Evolutionary conservation across 2,113 vertebrate species (phyloP), one percentile per base, ranked within the genome.

Genomic region (Hepsetus odoe): DNA sequence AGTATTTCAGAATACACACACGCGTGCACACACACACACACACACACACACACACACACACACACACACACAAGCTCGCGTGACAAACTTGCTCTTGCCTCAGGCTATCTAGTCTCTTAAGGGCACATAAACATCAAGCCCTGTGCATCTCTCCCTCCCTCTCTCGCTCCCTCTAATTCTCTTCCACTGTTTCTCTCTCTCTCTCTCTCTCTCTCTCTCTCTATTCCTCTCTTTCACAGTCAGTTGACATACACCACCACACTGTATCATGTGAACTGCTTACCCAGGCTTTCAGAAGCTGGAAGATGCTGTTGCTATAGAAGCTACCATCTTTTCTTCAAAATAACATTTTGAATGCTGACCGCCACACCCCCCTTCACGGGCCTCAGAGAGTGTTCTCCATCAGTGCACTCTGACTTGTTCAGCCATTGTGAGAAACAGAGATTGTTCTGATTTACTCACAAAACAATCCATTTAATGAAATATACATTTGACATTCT

Each of bases 61-160:
- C 13, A 61, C 64, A 75, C 67, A 51, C 67, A 76, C 53, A 72
- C 76, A 79, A 75, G 61, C 67, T 84, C 69, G 79, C 83, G 79
- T 84, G 83, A 84, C 83, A 84, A 78, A 42, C 74, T 77, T 51
- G 28, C 61, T 72, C n/a, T 72, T 72, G 80, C 83, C 62, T 73
- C 62, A 55, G 73, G 79, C 82, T 70, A 84, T 78, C 46, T 58
- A n/a, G 77, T 83, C 82, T 83, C 82, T 83, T 83, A 76, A 83
- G 82, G 82, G 68, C 61, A 67, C 53, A 24, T 76, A 76, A 80
- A 80, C 61, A 66, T 72, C 72, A 76, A 83, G 73, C 28, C 62
- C 24, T 56, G 46, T 40, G 38, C 8, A 26, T 20, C 56, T 56
- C 65, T 65, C 56, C 59, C 66, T 42, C 65, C 35, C 53, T 51